Evolutionary conservation across 2,888 invertebrate species (phyloP), one percentile per base, ranked within the genome.

Genomic region (Diploptera punctata): DNA sequence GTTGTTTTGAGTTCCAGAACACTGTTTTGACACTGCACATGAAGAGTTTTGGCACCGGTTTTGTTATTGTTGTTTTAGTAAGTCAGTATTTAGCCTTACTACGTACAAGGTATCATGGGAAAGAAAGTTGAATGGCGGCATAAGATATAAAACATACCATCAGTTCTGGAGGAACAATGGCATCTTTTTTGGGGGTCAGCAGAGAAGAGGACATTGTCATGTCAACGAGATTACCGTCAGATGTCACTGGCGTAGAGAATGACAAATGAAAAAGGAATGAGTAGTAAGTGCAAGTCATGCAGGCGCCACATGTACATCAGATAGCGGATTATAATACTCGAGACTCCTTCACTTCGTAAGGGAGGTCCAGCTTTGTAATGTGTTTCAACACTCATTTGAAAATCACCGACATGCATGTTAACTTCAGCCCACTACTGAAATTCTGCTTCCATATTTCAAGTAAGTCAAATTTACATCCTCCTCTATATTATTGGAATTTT

Each of bases 201-300:
- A 19, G 13, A 65, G 70, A 65, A 71, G 71, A 71, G 67, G 71
- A 71, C 71, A 71, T 71, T 71, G 71, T 71, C 71, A 71, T 67
- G 71, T 71, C 71, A 71, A 71, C 71, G 62, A 71, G 71, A 71
- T 71, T 71, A 71, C 67, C 67, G 71, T 60, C 71, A 71, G 71
- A 62, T 71, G 71, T 71, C 71, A 71, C 71, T 71, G 52, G 70
- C 19, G 67, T 19, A 24, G 67, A 65, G 67, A 54, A 72, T 72
- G 72, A 72, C 72, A 72, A 72, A 72, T 72, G 72, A 44, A 72
- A 68, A 68, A 33, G 43, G 57, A 54, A 10, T 52, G 33, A 57
- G 21, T 31, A 16, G 31, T 47, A 61, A 54, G 21, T 67, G 68
- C 72, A 72, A 72, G 72, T 72, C 72, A 72, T 68, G 67, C 47